A percentile compares a stretch with the other conserved stretches of the same genome.
phyloP scores from a whole-genome alignment of 2,113 vertebrate species.

The Scophthalmus maximus region DNA sequence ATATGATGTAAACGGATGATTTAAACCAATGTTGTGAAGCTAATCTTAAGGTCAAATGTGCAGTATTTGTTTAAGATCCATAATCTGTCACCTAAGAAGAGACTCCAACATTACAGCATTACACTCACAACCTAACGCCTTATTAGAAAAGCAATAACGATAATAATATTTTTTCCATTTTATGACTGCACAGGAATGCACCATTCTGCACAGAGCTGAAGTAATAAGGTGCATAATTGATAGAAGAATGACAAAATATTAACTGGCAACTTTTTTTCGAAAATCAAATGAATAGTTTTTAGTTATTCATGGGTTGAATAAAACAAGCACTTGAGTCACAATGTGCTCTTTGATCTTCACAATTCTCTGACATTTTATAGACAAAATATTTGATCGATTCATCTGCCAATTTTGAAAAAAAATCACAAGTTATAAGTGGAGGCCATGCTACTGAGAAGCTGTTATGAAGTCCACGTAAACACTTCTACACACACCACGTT shows the following conservation, averaged over 20 bases:
- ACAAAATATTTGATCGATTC: no score
- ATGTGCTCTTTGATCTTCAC: background rate
- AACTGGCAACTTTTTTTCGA: background rate
- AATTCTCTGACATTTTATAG: background rate
- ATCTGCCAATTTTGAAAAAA: background rate
- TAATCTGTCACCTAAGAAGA: background rate
- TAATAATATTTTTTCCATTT: background rate
- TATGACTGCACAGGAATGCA: background rate
- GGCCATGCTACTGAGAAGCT: background rate
- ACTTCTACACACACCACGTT: background rate
- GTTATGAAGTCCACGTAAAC: background rate
- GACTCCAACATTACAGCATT: background rate
- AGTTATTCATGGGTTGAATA: background rate
- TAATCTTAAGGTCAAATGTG: no score
- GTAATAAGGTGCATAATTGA: background rate
- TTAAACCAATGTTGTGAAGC: background rate
- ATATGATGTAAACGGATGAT: background rate
- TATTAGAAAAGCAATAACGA: background rate
- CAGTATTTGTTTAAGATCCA: background rate
- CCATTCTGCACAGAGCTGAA: background rate
- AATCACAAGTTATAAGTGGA: background rate
- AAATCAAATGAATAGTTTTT: background rate
- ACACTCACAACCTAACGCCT: background rate
- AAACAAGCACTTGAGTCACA: constrained; percentile 1
- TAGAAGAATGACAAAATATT: background rate